These are phyloP conservation scores for Petromus typicus DNA, from an alignment of 2,113 vertebrate genomes.

Conservation along the genomic window DNA sequence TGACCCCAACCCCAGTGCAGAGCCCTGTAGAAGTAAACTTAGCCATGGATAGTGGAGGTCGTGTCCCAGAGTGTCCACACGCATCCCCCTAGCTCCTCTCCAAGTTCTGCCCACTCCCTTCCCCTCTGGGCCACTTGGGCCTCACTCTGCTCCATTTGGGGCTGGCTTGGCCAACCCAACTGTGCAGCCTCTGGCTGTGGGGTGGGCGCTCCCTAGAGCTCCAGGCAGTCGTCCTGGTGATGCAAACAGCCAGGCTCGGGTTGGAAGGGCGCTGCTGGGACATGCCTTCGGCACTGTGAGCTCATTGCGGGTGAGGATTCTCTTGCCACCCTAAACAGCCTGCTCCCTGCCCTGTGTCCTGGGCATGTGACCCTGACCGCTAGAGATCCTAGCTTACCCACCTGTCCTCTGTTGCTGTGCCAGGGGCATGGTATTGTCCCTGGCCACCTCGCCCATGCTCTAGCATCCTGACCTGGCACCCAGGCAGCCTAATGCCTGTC, in stretches of 20 bases:
- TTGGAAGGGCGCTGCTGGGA: constrained; percentile 42
- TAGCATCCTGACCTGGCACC: not conserved
- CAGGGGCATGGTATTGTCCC: not conserved
- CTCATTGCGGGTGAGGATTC: constrained; percentile 28
- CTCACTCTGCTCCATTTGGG: not conserved
- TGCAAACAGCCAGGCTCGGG: not conserved
- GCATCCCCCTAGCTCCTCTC: not conserved
- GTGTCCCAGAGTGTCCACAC: not conserved
- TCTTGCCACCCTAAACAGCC: not conserved
- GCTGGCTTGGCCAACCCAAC: not conserved
- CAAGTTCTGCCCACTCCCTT: not conserved
- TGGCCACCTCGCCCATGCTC: not conserved
- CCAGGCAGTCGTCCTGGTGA: not conserved
- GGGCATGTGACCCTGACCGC: not conserved
- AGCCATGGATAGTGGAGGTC: not conserved
- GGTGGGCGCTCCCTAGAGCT: not conserved
- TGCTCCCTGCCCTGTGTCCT: not conserved
- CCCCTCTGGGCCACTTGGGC: not conserved
- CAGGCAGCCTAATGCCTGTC: not conserved
- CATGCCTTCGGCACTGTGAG: constrained; percentile 8
- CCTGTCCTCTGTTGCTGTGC: not conserved
- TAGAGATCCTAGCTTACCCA: not conserved
- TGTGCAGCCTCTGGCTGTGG: not conserved
- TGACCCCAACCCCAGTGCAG: fast-evolving
- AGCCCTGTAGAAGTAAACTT: not conserved